Conservation (phyloP, 1,140 invertebrate genomes). For the Copidosoma floridanum region DNA sequence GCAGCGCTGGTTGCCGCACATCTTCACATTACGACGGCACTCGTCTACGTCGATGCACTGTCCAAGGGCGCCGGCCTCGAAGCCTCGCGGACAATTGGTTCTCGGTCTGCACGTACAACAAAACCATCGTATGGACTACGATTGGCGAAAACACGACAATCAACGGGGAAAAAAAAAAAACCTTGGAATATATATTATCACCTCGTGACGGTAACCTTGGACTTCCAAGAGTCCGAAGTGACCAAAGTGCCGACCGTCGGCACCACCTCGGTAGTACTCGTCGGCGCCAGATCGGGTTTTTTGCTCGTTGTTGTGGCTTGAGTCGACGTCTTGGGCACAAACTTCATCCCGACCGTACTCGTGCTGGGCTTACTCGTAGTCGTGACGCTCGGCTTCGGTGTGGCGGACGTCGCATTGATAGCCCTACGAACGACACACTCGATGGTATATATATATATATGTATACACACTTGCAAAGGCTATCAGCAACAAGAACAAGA, state of each 20-base stretch:
- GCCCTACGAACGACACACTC: too few species aligned
- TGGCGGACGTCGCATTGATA: neutral
- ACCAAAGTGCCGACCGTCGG: constrained; percentile 16
- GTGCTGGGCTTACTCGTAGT: constrained; percentile 6
- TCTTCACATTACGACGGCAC: constrained; percentile 45
- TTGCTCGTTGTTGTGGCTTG: neutral
- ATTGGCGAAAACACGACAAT: neutral
- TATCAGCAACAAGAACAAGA: too few species aligned
- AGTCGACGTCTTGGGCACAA: neutral
- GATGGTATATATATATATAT: too few species aligned
- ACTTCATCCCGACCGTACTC: constrained; percentile 6
- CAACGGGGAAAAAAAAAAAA: too few species aligned
- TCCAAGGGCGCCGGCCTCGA: constrained; percentile 36
- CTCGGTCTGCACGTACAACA: neutral
- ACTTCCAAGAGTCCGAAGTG: neutral
- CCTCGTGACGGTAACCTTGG: neutral
- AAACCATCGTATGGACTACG: neutral
- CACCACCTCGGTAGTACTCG: constrained; percentile 6
- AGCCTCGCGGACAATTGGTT: constrained; percentile 41
- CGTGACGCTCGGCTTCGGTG: constrained; percentile 2
- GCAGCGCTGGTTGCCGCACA: constrained; percentile 52
- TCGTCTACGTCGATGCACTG: constrained; percentile 59
- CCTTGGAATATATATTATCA: too few species aligned
- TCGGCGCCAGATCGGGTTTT: too few species aligned
- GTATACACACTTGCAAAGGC: too few species aligned